Conservation (phyloP, 2,797 vertebrate species). For the Harpagifer antarcticus region DNA sequence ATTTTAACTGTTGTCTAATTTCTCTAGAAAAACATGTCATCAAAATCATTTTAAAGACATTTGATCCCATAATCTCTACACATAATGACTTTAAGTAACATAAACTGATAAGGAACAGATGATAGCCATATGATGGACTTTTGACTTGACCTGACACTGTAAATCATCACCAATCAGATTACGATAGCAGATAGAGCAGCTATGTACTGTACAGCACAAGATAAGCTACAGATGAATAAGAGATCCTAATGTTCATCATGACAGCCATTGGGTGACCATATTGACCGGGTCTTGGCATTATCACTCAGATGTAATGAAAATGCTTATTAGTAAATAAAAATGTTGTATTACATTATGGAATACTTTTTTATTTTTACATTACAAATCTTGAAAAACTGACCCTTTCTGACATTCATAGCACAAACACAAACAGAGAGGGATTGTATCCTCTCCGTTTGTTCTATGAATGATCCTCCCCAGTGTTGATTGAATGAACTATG, state of each 20-base stretch:
- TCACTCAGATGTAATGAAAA: background rate
- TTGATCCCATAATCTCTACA: background rate
- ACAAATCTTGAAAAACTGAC: background rate
- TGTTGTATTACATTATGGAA: background rate
- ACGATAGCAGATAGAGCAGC: background rate
- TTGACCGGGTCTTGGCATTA: background rate
- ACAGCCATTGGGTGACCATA: background rate
- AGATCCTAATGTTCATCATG: background rate
- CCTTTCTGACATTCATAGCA: too few species aligned
- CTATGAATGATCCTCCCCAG: background rate
- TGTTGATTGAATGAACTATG: too few species aligned
- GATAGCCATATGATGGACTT: background rate
- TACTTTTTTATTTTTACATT: too few species aligned
- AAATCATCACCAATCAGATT: background rate
- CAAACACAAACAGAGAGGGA: too few species aligned
- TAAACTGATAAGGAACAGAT: constrained; percentile 2
- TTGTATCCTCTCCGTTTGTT: background rate
- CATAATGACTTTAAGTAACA: background rate
- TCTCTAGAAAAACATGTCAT: background rate
- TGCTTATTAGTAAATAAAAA: constrained; percentile 3
- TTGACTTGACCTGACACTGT: background rate
- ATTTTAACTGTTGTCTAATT: too few species aligned
- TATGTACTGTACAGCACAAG: background rate
- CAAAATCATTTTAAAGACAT: background rate
- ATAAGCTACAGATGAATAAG: constrained; percentile 1